Conservation (phyloP, 2,113 vertebrate genomes). For the Laticauda colubrina region DNA sequence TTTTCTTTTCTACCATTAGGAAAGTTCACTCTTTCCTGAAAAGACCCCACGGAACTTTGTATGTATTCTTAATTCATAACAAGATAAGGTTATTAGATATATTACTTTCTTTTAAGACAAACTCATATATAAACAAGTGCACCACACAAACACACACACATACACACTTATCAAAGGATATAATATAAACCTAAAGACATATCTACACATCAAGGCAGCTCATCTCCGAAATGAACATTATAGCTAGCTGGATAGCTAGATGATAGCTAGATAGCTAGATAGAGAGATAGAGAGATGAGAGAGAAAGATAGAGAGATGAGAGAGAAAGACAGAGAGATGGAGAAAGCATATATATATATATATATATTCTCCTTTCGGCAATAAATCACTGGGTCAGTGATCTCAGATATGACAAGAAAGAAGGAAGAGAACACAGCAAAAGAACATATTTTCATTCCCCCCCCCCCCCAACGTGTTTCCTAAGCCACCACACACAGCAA, state of each 20-base stretch:
- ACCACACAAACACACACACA: background rate
- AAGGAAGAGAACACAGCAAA: conserved; percentile 55
- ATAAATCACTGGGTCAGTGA: conserved; percentile 74
- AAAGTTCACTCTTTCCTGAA: conserved; percentile 74
- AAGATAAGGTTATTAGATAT: conserved; percentile 64
- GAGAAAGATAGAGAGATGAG: too few relatives aligned
- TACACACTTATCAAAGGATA: conserved; percentile 48
- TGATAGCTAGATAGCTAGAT: background rate
- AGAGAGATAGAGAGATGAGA: background rate
- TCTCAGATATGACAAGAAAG: conserved; percentile 74
- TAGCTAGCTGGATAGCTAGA: conserved; percentile 20
- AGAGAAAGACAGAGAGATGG: too few relatives aligned
- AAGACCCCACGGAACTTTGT: conserved; percentile 74
- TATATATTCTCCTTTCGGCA: conserved; percentile 66
- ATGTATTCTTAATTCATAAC: conserved; percentile 68
- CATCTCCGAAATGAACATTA: conserved; percentile 61
- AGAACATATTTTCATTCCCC: conserved; percentile 44
- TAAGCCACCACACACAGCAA: conserved; percentile 69
- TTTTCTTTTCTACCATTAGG: conserved; percentile 80
- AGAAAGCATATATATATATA: too few relatives aligned
- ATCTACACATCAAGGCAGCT: conserved; percentile 34
- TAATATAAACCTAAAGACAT: conserved; percentile 59
- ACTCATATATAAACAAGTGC: too few relatives aligned
- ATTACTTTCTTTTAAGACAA: conserved; percentile 58
- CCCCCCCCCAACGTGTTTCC: conserved; percentile 33